Evolutionary conservation across 2,888 invertebrate genomes (phyloP).

Genomic region (Ceramica pisi): DNA sequence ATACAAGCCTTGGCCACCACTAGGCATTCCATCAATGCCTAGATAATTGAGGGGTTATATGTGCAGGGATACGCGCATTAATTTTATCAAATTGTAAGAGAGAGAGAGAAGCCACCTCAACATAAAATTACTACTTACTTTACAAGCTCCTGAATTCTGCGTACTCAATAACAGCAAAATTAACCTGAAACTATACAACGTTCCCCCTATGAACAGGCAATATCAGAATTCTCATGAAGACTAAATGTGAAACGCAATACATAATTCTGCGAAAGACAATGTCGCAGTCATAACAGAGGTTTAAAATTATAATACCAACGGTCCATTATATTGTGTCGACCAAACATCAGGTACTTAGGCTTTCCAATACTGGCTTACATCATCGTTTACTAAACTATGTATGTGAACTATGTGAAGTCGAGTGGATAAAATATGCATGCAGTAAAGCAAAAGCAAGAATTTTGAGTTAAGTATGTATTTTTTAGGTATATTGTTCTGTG

Average conservation of each 20-base stretch:
- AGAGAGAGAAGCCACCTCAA: neutral
- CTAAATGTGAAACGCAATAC: conserved; percentile 11
- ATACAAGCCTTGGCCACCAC: too few relatives aligned
- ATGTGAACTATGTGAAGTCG: neutral
- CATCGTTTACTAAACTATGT: neutral
- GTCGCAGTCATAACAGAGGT: conserved; percentile 14
- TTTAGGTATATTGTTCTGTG: neutral
- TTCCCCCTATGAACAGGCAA: neutral
- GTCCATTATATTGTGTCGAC: conserved; percentile 14
- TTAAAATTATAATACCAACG: conserved; percentile 35
- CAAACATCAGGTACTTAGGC: conserved; percentile 3
- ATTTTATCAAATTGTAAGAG: too few relatives aligned
- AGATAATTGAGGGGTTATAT: too few relatives aligned
- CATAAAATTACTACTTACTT: neutral
- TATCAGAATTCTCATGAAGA: conserved; percentile 17
- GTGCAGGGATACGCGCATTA: too few relatives aligned
- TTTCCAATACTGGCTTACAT: conserved; percentile 8
- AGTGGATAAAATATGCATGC: neutral
- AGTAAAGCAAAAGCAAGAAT: neutral
- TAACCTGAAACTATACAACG: neutral
- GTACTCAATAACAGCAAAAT: conserved; percentile 2
- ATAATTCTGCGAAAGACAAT: conserved; percentile 27
- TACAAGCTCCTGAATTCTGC: neutral
- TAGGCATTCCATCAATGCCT: too few relatives aligned
- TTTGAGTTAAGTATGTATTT: too few relatives aligned